phyloP scores from a whole-genome alignment of 2,888 invertebrate genomes.

The Hyposoter didymator region DNA sequence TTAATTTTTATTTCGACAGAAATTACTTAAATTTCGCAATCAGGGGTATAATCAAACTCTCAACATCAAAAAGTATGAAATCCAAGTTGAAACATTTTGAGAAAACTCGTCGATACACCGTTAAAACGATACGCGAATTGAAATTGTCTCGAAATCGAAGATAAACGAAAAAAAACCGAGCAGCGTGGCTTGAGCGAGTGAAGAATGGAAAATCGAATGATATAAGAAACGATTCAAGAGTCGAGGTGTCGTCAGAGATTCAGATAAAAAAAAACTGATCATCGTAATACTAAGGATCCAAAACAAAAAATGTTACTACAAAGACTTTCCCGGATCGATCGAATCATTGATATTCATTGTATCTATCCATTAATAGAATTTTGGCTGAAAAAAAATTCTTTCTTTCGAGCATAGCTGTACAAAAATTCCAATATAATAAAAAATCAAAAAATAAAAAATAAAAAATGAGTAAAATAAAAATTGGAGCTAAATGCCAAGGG shows the following conservation, averaged over 20 bases:
- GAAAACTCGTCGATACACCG: no score
- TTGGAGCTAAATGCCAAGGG: no score
- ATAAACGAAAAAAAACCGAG: background rate
- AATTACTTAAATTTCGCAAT: background rate
- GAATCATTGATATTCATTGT: conserved; percentile 50
- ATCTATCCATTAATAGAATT: conserved; percentile 49
- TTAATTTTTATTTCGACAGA: background rate
- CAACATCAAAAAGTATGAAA: no score
- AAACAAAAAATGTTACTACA: background rate
- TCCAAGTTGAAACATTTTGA: background rate
- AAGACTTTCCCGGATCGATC: conserved; percentile 39
- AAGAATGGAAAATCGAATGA: conserved; percentile 45
- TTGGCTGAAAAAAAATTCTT: no score
- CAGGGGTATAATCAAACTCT: background rate
- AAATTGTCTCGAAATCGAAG: background rate
- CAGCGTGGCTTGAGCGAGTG: background rate
- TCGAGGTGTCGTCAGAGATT: background rate
- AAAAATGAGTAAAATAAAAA: no score
- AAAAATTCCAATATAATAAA: no score
- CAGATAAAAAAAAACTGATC: background rate
- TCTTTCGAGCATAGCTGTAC: no score
- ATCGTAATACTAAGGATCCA: background rate
- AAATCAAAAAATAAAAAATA: no score
- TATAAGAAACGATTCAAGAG: conserved; percentile 30
- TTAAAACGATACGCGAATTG: no score